phyloP scores from a whole-genome alignment of 1,140 invertebrate species.

The Hylaeus volcanicus region DNA sequence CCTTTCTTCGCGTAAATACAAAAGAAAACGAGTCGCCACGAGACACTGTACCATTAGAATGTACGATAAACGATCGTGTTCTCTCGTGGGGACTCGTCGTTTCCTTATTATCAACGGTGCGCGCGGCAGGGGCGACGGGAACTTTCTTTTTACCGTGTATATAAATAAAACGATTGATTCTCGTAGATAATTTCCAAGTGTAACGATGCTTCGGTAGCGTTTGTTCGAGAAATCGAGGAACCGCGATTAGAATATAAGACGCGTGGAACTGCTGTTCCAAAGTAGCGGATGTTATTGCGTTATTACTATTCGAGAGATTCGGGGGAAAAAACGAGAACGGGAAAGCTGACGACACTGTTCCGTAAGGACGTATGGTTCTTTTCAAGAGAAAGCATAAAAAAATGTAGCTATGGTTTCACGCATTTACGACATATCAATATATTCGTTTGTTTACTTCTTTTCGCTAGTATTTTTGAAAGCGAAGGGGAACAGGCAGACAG shows the following conservation, averaged over 20 bases:
- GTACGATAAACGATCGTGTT: background rate
- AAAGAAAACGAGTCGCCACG: too few relatives aligned
- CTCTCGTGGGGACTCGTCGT: background rate
- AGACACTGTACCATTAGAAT: background rate
- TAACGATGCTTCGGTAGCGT: constrained; percentile 36
- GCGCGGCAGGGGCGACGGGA: background rate
- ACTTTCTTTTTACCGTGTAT: constrained; percentile 14
- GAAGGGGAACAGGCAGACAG: background rate
- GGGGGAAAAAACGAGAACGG: constrained; percentile 1
- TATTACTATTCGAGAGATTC: constrained; percentile 28
- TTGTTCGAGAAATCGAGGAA: constrained; percentile 1
- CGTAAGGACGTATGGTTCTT: too few relatives aligned
- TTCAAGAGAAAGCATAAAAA: too few relatives aligned
- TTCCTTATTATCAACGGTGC: background rate
- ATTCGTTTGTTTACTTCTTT: too few relatives aligned
- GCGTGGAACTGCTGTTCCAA: background rate
- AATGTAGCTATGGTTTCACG: too few relatives aligned
- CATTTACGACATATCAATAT: too few relatives aligned
- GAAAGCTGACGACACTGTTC: too few relatives aligned
- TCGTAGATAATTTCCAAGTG: constrained; percentile 21
- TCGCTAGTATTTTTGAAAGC: too few relatives aligned
- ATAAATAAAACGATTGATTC: constrained; percentile 11
- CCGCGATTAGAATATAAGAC: constrained; percentile 1
- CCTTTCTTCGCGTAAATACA: background rate
- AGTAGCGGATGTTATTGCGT: constrained; percentile 36